Conservation (phyloP, 2,797 vertebrate genomes). For the Periophthalmus magnuspinnatus region DNA sequence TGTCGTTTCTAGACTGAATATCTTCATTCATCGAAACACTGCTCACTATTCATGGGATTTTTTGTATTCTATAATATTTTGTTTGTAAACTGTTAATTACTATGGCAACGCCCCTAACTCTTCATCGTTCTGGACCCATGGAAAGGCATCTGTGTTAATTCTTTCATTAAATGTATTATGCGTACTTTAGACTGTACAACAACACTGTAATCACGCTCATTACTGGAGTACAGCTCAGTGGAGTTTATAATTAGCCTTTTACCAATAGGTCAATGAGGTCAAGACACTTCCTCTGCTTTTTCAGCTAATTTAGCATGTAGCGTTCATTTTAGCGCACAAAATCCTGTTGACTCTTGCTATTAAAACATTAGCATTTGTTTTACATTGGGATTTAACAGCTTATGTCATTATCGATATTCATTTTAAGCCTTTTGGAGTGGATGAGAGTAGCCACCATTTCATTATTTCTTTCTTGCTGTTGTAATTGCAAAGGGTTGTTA, state of each 20-base stretch:
- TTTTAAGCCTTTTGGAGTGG: conserved; percentile 6
- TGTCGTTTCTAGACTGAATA: neutral
- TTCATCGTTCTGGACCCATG: too few relatives aligned
- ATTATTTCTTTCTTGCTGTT: conserved; percentile 65
- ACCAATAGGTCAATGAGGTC: conserved; percentile 4
- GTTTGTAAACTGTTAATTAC: too few relatives aligned
- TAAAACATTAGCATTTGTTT: conserved; percentile 5
- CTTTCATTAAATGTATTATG: neutral
- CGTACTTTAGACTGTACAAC: neutral
- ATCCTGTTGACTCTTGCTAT: neutral
- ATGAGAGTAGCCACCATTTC: conserved; percentile 51
- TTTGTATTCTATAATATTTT: too few relatives aligned
- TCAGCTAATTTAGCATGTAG: neutral
- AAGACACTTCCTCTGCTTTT: neutral
- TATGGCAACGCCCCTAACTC: too few relatives aligned
- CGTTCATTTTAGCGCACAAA: neutral
- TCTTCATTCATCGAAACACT: too few relatives aligned
- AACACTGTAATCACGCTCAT: neutral
- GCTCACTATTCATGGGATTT: too few relatives aligned
- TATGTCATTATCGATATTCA: conserved; percentile 1
- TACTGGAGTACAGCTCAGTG: neutral
- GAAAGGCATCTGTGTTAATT: too few relatives aligned
- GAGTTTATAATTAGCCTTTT: conserved; percentile 6
- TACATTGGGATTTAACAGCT: neutral
- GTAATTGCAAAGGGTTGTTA: conserved; percentile 66